Conservation (phyloP, 2,113 vertebrate genomes). For the Platichthys stellatus region DNA sequence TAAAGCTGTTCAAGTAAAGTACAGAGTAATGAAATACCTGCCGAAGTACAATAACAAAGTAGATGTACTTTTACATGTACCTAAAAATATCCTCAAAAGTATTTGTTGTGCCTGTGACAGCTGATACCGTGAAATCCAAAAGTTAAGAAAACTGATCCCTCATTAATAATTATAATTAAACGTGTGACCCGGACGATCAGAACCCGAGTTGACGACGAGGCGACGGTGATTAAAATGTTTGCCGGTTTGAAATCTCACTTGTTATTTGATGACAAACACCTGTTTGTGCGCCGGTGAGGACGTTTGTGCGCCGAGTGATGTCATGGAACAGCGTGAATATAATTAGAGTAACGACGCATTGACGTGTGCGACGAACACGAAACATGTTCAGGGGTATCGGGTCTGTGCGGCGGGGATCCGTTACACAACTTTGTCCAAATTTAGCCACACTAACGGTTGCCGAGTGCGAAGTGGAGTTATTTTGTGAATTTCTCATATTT, state of each 20-base stretch:
- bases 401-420: conserved; percentile 3
- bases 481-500: neutral
- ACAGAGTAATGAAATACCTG: too few relatives aligned
- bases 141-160: too few relatives aligned
- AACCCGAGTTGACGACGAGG: neutral
- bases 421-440: neutral
- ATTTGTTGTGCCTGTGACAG: too few relatives aligned
- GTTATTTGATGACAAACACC: conserved; percentile 53
- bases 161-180: neutral
- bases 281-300: conserved; percentile 43
- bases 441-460: neutral
- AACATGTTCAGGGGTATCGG: conserved; percentile 5
- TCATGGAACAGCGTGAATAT: conserved; percentile 66
- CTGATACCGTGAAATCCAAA: too few relatives aligned
- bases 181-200: neutral
- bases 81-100: too few relatives aligned
- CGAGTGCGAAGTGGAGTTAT: neutral
- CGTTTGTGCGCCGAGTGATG: conserved; percentile 51
- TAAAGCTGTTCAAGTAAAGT: too few relatives aligned
- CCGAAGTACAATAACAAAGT: too few relatives aligned
- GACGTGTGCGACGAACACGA: conserved; percentile 31
- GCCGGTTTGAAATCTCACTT: neutral
- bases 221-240: conserved; percentile 11
- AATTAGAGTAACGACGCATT: conserved; percentile 65
- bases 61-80: too few relatives aligned